Evolutionary conservation across 2,113 vertebrate genomes (phyloP).

Genomic region (Gavialis gangeticus): DNA sequence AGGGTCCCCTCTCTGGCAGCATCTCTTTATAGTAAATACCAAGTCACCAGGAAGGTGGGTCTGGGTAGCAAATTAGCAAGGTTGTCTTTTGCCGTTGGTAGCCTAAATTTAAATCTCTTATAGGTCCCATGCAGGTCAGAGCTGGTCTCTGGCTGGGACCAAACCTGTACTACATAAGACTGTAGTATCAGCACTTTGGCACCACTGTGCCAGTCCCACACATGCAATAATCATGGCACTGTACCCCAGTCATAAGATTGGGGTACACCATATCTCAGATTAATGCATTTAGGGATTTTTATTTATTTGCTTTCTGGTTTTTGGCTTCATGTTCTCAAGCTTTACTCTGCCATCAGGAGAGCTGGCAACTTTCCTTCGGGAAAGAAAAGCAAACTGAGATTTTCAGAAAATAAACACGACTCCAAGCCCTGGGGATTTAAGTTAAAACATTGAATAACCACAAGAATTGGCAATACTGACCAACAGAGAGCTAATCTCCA

Average conservation of each 20-base stretch:
- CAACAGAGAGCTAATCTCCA: fast-evolving
- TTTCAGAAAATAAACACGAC: background rate
- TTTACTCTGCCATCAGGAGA: background rate
- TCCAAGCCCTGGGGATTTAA: background rate
- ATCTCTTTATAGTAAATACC: background rate
- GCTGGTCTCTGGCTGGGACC: background rate
- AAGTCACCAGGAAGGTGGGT: background rate
- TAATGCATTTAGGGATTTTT: background rate
- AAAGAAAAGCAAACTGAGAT: background rate
- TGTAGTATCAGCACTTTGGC: fast-evolving
- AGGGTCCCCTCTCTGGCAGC: background rate
- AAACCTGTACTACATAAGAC: background rate
- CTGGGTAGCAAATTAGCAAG: background rate
- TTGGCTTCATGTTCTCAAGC: background rate
- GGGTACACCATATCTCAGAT: too few relatives aligned
- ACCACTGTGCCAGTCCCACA: background rate
- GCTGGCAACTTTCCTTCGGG: background rate
- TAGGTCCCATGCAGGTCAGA: background rate
- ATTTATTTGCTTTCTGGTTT: background rate
- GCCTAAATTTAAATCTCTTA: background rate
- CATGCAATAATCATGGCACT: background rate
- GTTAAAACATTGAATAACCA: background rate
- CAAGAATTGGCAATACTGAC: background rate
- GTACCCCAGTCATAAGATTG: background rate
- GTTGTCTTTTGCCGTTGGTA: background rate